Evolutionary conservation across 2,888 invertebrate genomes (phyloP), one percentile per base, ranked within the genome.

Genomic region (Alviniconcha strummeri): DNA sequence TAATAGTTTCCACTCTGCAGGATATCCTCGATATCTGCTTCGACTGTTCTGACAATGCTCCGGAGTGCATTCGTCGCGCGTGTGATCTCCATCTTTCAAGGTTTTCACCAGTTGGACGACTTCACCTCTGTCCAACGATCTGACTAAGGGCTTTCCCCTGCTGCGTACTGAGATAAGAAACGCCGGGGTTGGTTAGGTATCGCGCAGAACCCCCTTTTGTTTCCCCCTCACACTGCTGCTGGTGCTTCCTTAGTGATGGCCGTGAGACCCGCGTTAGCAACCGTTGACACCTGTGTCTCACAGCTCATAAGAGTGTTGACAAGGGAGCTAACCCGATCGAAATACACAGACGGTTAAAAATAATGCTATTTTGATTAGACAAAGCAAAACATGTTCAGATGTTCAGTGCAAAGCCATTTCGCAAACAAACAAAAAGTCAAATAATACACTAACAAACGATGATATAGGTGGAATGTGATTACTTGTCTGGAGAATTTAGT

Each of bases 1-100:
- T 93, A 93, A 86, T 89, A 92, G 56, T 91, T 86, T 74, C 92
- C 92, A 80, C 90, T 90, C 67, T 87, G 85, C 64, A 90, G 86
- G 72, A 91, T 87, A 17, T 91, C 85, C 15, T 72, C 72, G 15
- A 85, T 84, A 67, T 82, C 82, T 56, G 71, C 76, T 55, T 80
- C 71, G 17, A 78, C 82, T 1, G 84, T 80, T 6, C 55, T 71
- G n/a, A 83, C 55, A 0, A 54, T 54, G 19, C 74, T 69, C 11
- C 36, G 72, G n/a, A 85, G 56, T 8, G 77, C 57, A 2, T 76
- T 60, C 13, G 71, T 55, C 13, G 78, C 56, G 56, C 80, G 69
- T 15, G 77, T 76, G 19, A 80, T 72, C 55, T 83, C 85, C 85
- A 85, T 85, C 54, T 9, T 60, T 60, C 13, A 8, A 11, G 60